Percentiles rank a stretch among this genome's conserved stretches.
Conservation (phyloP, 2,888 invertebrate species). For the Lacanobia oleracea region DNA sequence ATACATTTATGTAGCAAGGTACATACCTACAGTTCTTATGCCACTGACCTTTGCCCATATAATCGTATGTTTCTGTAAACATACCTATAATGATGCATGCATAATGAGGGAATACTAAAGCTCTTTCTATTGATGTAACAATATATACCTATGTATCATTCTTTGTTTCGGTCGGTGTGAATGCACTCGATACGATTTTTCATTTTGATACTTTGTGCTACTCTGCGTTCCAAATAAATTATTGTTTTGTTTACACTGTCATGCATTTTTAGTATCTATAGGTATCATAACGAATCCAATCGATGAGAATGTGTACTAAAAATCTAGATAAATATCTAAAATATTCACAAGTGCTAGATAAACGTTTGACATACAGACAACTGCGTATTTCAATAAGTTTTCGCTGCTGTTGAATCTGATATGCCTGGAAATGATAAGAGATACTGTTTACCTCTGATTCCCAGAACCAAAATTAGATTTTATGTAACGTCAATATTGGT, state of each 20-base stretch:
- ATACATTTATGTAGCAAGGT: background rate
- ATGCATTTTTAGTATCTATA: background rate
- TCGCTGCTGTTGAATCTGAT: conserved; percentile 35
- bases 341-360: conserved; percentile 32
- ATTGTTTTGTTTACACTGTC: background rate
- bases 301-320: conserved; percentile 6
- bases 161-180: conserved; percentile 42
- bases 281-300: background rate
- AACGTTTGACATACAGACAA: conserved; percentile 40
- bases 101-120: conserved; percentile 22
- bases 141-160: conserved; percentile 1
- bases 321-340: conserved; percentile 32
- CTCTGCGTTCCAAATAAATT: background rate
- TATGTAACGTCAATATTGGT: conserved; percentile 1
- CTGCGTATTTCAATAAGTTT: conserved; percentile 33
- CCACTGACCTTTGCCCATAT: conserved; percentile 44
- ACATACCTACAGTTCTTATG: background rate
- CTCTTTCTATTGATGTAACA: conserved; percentile 1
- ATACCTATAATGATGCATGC: conserved; percentile 12
- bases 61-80: conserved; percentile 3
- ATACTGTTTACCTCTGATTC: conserved; percentile 15
- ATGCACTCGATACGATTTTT: conserved; percentile 19
- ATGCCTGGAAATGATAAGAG: conserved; percentile 30
- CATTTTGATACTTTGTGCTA: background rate
- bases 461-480: conserved; percentile 17